Evolutionary conservation across 1,140 invertebrate genomes (phyloP).

Genomic region (Neodiprion lecontei): DNA sequence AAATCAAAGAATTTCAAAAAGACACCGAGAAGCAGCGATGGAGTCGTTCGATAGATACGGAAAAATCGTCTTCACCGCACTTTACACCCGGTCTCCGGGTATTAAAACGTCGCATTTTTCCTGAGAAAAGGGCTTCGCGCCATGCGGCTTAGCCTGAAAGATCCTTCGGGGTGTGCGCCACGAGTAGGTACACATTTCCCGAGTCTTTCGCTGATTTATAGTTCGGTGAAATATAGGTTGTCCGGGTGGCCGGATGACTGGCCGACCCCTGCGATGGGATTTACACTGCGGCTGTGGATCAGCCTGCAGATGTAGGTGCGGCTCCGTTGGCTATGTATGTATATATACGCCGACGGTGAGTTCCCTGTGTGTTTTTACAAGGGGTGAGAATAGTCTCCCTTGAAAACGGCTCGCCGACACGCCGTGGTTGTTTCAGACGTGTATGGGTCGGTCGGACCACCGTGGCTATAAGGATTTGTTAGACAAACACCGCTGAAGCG

Average conservation of each 20-base stretch:
- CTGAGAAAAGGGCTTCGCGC: constrained; percentile 15
- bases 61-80: neutral
- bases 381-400: constrained; percentile 27
- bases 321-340: too few relatives aligned
- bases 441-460: constrained; percentile 19
- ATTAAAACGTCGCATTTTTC: neutral
- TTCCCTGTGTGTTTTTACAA: constrained; percentile 38
- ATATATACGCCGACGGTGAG: neutral
- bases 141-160: too few relatives aligned
- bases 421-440: neutral
- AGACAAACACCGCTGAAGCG: constrained; percentile 42
- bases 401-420: constrained; percentile 18
- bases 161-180: too few relatives aligned
- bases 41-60: too few relatives aligned
- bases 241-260: constrained; percentile 26
- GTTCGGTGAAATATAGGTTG: constrained; percentile 43
- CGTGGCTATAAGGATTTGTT: constrained; percentile 42
- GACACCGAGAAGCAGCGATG: neutral
- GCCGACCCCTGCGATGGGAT: neutral
- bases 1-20: neutral
- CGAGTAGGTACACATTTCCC: constrained; percentile 39
- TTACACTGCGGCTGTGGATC: too few relatives aligned
- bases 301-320: too few relatives aligned
- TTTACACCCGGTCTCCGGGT: neutral
- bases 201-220: constrained; percentile 46